Evolutionary conservation across 1,140 invertebrate species (phyloP), one percentile per base, ranked within the genome.

Genomic region (Heliconius himera): DNA sequence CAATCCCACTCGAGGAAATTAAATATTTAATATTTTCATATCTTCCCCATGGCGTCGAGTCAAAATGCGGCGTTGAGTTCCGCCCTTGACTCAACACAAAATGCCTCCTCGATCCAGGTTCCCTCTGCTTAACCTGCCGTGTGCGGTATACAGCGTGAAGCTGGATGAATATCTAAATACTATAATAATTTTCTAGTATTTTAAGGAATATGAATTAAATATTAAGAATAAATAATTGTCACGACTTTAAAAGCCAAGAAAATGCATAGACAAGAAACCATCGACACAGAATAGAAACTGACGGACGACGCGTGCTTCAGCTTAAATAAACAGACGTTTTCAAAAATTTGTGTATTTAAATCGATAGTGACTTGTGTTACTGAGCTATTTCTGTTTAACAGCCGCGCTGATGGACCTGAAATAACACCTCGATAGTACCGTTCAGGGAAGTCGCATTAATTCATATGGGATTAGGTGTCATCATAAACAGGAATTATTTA

Each of bases 401-500:
- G 89, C 91, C 90, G 84, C 84, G 82, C 89, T 91, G 91, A 92
- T 88, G 89, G 89, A 90, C 91, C 89, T 93, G 89, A 90, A 94
- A 94, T 94, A 93, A 94, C 92, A 94, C 87, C 88, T 90, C 85
- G 81, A 89, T 90, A 88, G 82, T 87, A 84, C 86, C 83, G 88
- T 89, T 87, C 88, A 88, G 87, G 88, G 89, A 91, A 90, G 89
- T 87, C 85, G 75, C 90, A 92, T 93, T 93, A 92, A 93, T 94
- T 93, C 90, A 94, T 93, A 92, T 85, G 91, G 93, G 93, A 94
- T 94, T 93, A 91, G 92, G 88, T 94, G 92, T 94, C 93, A 92
- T 93, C 93, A 93, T 94, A 94, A 94, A 94, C 91, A 93, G 89
- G 90, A 91, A 91, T 92, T 93, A 94, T 94, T 94, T 91, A 92